phyloP scores from a whole-genome alignment of 1,140 invertebrate genomes.

The Andrena cerasifolii region DNA sequence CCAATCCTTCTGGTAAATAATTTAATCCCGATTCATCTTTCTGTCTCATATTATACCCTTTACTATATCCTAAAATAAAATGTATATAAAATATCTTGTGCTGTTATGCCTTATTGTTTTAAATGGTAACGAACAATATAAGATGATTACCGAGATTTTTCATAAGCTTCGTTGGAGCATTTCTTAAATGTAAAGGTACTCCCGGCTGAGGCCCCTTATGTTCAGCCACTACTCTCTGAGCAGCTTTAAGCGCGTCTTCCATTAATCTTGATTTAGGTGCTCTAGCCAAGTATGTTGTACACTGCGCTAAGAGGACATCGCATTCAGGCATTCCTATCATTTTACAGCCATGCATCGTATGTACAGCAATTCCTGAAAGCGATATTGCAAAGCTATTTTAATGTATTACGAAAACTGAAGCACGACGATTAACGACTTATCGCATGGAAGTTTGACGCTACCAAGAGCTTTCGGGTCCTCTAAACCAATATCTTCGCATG shows the following conservation, averaged over 20 bases:
- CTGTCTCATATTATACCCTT: slow-evolving; percentile 84
- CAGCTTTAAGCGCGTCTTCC: slow-evolving; percentile 86
- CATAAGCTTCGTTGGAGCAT: slow-evolving; percentile 91
- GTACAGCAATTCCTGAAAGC: slow-evolving; percentile 84
- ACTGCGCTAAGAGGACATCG: slow-evolving; percentile 90
- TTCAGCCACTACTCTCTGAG: slow-evolving; percentile 83
- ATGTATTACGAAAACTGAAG: not conserved
- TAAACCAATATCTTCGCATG: slow-evolving; percentile 89
- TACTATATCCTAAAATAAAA: slow-evolving; percentile 84
- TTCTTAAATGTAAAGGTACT: slow-evolving; percentile 90
- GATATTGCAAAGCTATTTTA: slow-evolving; percentile 7
- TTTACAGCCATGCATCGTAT: slow-evolving; percentile 90
- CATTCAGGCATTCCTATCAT: slow-evolving; percentile 92
- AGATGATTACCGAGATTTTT: slow-evolving; percentile 86
- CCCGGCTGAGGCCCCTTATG: slow-evolving; percentile 88
- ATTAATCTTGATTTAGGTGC: slow-evolving; percentile 90
- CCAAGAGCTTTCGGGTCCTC: slow-evolving; percentile 84
- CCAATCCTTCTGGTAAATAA: slow-evolving; percentile 88
- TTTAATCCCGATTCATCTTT: slow-evolving; percentile 83
- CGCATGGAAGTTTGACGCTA: slow-evolving; percentile 26
- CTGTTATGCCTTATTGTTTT: slow-evolving; percentile 16
- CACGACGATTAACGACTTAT: not conserved
- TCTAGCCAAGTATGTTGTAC: slow-evolving; percentile 88
- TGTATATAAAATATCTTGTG: slow-evolving; percentile 23
- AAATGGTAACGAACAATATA: slow-evolving; percentile 11